Conservation (phyloP, 2,888 invertebrate species). For the Acrobeloides nanus region DNA sequence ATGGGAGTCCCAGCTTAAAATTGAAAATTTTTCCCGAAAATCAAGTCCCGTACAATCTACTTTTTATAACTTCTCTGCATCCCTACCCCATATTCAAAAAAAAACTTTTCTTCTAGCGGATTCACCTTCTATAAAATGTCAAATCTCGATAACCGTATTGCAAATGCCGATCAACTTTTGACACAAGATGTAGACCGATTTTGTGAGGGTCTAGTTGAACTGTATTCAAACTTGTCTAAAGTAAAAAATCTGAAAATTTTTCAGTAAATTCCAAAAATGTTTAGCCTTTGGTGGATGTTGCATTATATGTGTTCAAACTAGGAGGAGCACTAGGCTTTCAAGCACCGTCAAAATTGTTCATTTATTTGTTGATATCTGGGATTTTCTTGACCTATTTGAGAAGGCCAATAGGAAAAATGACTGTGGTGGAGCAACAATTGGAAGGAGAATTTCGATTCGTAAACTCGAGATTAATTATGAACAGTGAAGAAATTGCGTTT, state of each 20-base stretch:
- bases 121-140: constrained; percentile 84
- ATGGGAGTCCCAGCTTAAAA: background rate
- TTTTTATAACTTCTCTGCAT: background rate
- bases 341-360: constrained; percentile 81
- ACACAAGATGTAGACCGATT: constrained; percentile 96
- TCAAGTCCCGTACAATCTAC: background rate
- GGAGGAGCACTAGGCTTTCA: constrained; percentile 74
- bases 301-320: constrained; percentile 82
- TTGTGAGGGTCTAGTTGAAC: constrained; percentile 84
- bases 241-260: constrained; percentile 37
- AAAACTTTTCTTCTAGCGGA: constrained; percentile 27
- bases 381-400: constrained; percentile 66
- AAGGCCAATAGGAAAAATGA: constrained; percentile 65
- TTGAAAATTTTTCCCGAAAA: constrained; percentile 1
- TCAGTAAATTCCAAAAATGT: constrained; percentile 19
- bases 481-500: constrained; percentile 82
- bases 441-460: constrained; percentile 97
- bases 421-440: constrained; percentile 87
- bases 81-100: background rate
- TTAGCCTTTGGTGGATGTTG: constrained; percentile 79
- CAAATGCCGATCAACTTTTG: constrained; percentile 88
- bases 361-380: constrained; percentile 79
- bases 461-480: constrained; percentile 88
- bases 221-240: constrained; percentile 92
- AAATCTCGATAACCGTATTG: constrained; percentile 85